phyloP scores from a whole-genome alignment of 1,140 invertebrate species.

The Cepaea nemoralis region DNA sequence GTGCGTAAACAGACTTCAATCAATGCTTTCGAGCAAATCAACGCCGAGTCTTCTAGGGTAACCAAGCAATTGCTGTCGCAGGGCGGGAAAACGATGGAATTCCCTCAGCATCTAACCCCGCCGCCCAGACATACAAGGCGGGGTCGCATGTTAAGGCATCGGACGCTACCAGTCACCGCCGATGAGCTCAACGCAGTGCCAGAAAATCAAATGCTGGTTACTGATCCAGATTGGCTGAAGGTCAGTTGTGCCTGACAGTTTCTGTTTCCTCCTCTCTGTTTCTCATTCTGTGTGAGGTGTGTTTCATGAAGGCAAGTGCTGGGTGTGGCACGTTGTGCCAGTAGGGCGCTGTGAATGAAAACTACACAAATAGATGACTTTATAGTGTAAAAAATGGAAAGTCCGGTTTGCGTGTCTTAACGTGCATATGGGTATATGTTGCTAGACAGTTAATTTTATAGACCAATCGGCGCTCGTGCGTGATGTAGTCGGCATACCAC shows the following conservation, averaged over 20 bases:
- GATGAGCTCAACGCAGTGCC: conserved; percentile 67
- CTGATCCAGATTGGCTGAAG: conserved; percentile 44
- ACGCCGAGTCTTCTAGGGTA: conserved; percentile 48
- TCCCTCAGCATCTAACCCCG: conserved; percentile 56
- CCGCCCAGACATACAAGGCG: conserved; percentile 43
- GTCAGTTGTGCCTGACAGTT: conserved; percentile 2
- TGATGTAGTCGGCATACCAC: too few relatives aligned
- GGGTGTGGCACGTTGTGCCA: too few relatives aligned
- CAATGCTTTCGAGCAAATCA: conserved; percentile 62
- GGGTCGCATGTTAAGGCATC: conserved; percentile 51
- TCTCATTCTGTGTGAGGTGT: too few relatives aligned
- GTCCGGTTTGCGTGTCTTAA: too few relatives aligned
- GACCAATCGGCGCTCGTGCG: too few relatives aligned
- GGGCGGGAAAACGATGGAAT: conserved; percentile 54
- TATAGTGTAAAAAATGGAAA: too few relatives aligned
- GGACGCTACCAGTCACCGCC: conserved; percentile 66
- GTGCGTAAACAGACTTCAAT: conserved; percentile 62
- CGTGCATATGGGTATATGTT: too few relatives aligned
- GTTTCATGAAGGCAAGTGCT: too few relatives aligned
- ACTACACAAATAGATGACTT: too few relatives aligned
- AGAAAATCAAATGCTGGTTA: conserved; percentile 53
- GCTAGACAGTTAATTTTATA: too few relatives aligned
- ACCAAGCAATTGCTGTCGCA: not conserved
- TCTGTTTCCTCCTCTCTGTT: too few relatives aligned
- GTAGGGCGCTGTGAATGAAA: too few relatives aligned